Evolutionary conservation across 2,888 invertebrate genomes (phyloP).

Genomic region (Falcaria lacertinaria): DNA sequence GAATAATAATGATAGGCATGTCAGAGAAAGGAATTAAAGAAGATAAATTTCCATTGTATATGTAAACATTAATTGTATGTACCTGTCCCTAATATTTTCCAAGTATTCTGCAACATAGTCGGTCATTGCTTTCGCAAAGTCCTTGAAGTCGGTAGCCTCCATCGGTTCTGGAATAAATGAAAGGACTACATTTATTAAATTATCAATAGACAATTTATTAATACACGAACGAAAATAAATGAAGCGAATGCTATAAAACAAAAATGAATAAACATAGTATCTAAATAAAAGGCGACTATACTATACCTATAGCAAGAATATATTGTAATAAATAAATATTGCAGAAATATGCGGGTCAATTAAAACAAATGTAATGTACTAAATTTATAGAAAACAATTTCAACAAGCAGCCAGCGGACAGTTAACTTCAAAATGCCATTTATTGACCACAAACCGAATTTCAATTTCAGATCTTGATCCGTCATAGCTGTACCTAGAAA

Average conservation of each 20-base stretch:
- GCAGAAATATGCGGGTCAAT: no score
- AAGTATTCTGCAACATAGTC: constrained; percentile 96
- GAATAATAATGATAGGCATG: no score
- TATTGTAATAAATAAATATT: no score
- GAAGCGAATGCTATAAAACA: neutral
- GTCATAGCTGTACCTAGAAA: constrained; percentile 44
- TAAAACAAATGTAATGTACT: neutral
- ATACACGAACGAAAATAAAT: no score
- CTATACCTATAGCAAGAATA: no score
- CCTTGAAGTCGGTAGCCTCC: constrained; percentile 90
- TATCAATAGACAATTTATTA: no score
- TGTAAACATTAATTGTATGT: no score
- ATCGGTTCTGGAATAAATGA: constrained; percentile 72
- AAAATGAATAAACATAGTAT: neutral
- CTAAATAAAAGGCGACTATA: no score
- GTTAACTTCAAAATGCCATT: constrained; percentile 1
- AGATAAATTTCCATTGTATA: no score
- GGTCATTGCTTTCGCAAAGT: constrained; percentile 95
- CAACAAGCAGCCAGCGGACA: constrained; percentile 3
- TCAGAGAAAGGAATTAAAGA: no score
- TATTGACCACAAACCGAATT: constrained; percentile 50
- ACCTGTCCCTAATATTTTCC: constrained; percentile 96
- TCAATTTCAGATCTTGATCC: constrained; percentile 47
- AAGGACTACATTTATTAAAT: neutral
- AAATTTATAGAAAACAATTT: neutral